Conservation (phyloP, 2,113 vertebrate species). For the Acinonyx jubatus region DNA sequence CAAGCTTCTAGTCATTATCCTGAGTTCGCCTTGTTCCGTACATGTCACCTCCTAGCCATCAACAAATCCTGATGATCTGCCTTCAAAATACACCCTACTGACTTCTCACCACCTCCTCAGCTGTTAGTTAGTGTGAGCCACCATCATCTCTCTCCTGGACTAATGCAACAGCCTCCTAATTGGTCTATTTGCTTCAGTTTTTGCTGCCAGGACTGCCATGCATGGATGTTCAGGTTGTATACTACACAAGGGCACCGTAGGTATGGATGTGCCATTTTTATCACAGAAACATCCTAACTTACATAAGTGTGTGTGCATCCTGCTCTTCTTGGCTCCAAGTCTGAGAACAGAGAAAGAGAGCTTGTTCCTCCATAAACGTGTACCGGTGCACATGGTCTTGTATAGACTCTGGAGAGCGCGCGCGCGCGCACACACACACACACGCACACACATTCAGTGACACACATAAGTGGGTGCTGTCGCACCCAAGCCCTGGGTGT, state of each 20-base stretch:
- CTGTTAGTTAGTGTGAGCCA: neutral
- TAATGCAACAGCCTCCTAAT: neutral
- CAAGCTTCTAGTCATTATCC: neutral
- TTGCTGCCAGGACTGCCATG: neutral
- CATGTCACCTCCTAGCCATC: neutral
- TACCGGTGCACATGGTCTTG: neutral
- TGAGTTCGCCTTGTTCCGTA: neutral
- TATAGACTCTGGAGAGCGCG: neutral
- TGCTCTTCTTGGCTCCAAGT: slow-evolving; percentile 2
- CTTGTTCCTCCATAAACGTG: slow-evolving; percentile 27
- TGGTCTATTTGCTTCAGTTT: neutral
- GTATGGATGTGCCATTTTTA: slow-evolving; percentile 36
- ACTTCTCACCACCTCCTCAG: neutral
- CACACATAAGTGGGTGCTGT: neutral
- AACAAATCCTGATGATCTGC: neutral
- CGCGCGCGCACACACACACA: neutral
- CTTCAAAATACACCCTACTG: slow-evolving; percentile 11
- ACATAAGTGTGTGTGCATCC: slow-evolving; percentile 13
- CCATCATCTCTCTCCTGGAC: neutral
- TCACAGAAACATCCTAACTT: slow-evolving; percentile 30
- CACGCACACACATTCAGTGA: neutral
- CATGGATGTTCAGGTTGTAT: slow-evolving; percentile 25
- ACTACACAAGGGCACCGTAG: neutral
- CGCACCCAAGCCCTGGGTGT: neutral
- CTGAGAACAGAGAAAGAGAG: neutral